Base-by-base conservation (phyloP, 2,888 invertebrate genomes). In the Yponomeuta cagnagella region DNA sequence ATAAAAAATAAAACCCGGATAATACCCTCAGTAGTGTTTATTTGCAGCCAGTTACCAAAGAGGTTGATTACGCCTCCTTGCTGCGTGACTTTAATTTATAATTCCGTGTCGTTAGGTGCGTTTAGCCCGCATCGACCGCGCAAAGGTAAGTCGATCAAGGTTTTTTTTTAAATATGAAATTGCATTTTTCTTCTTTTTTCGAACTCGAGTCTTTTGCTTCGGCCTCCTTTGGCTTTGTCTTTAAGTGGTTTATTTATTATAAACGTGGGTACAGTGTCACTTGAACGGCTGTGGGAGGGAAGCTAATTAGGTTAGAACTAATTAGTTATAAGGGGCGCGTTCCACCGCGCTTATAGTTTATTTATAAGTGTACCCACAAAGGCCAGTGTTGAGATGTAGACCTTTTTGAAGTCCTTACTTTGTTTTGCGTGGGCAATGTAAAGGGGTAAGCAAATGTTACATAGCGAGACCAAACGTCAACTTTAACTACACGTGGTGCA, bases 291-390 rank as follows among this genome's bases (percentile, higher is more conserved):
- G 78, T 79, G 80, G 78, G 80, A 79, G 81, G 77, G 75, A 72
- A 73, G 77, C 79, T 87, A 88, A 88, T 87, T 87, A 86, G 88
- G 87, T 87, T 88, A 88, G 87, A 87, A 88, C 78, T 87, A 88
- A 88, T 87, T 86, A 85, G 80, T 58, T 58, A 12, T 58, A 58
- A 75, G 74, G 69, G 78, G 79, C 78, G 77, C 79, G 84, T 79
- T 81, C 15, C 15, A 58, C 52, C 15, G 52, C 12, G 52, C 52
- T 15, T 58, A 15, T 58, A 58, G 52, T 15, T 58, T 58, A 58
- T 58, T 58, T 58, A 58, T 58, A 58, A 43, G 43, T 15, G 12
- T 15, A 15, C 15, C 2, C 3, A 58, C 52, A 58, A 15, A 58
- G 52, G 52, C 15, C 15, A 58, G 52, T 58, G 52, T 43, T 43